Evolutionary conservation across 2,888 invertebrate species (phyloP).

Genomic region (Callyntrura sp.): DNA sequence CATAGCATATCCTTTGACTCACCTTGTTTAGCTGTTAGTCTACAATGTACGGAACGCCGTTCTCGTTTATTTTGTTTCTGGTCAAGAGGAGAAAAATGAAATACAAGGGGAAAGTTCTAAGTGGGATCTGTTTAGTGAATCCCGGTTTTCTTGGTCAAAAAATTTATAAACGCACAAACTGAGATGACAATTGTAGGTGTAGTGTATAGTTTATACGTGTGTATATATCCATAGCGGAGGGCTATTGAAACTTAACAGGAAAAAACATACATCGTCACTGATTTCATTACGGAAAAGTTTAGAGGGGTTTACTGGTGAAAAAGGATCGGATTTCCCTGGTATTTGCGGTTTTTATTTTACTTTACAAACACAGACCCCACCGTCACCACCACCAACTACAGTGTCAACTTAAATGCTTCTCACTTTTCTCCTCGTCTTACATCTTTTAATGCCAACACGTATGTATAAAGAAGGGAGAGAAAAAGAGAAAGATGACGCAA

Average conservation of each 20-base stretch:
- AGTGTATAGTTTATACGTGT: too few species aligned
- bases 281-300: slow-evolving; percentile 43
- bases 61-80: background rate
- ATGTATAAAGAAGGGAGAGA: background rate
- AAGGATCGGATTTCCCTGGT: slow-evolving; percentile 71
- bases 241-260: background rate
- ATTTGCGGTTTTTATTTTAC: slow-evolving; percentile 63
- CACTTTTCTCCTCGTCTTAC: slow-evolving; percentile 61
- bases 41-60: background rate
- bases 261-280: slow-evolving; percentile 11
- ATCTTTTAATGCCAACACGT: background rate
- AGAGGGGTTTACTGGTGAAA: slow-evolving; percentile 7
- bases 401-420: slow-evolving; percentile 67
- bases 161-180: background rate
- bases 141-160: background rate
- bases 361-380: background rate
- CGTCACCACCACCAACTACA: slow-evolving; percentile 13
- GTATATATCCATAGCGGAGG: background rate
- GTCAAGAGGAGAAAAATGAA: background rate
- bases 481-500: background rate
- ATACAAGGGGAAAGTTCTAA: slow-evolving; percentile 3
- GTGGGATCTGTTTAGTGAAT: slow-evolving; percentile 17
- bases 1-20: slow-evolving; percentile 43
- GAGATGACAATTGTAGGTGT: background rate
- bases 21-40: background rate